These are phyloP conservation scores for Syngnathus acus DNA, from an alignment of 2,797 vertebrate species.

Conservation along the genomic window DNA sequence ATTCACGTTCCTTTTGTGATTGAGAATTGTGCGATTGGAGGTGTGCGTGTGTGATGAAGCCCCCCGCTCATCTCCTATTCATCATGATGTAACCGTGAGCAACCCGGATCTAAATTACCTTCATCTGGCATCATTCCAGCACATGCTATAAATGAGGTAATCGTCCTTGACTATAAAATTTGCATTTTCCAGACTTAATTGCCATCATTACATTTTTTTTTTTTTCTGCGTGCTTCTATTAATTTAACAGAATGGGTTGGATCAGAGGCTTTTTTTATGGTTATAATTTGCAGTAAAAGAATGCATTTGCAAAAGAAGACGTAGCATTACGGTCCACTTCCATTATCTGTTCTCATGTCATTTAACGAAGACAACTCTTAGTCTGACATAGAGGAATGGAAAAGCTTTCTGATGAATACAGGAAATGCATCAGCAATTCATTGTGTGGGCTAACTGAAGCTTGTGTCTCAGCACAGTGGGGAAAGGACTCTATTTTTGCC, in stretches of 20 bases:
- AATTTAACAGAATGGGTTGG: conserved; percentile 99
- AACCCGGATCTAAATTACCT: conserved; percentile 97
- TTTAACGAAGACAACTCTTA: background rate
- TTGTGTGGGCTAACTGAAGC: conserved; percentile 70
- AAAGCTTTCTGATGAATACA: conserved; percentile 33
- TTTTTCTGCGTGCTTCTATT: conserved; percentile 97
- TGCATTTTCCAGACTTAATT: conserved; percentile 99
- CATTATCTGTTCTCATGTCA: background rate
- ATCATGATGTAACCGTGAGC: conserved; percentile 99
- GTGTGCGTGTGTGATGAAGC: conserved; percentile 72
- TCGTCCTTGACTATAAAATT: conserved; percentile 99
- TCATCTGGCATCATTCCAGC: conserved; percentile 98
- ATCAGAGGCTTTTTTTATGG: conserved; percentile 91
- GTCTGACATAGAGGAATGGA: conserved; percentile 27
- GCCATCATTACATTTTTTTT: conserved; percentile 97
- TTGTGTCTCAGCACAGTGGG: conserved; percentile 59
- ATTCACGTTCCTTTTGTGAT: conserved; percentile 43
- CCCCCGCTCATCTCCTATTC: conserved; percentile 84
- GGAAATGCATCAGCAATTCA: conserved; percentile 53
- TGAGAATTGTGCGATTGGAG: conserved; percentile 60
- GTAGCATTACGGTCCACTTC: conserved; percentile 28
- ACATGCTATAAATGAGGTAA: conserved; percentile 99
- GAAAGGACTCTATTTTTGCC: conserved; percentile 42
- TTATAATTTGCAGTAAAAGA: conserved; percentile 99
- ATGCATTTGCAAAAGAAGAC: conserved; percentile 86